Percentiles rank a stretch among this genome's conserved stretches.
These are phyloP conservation scores for Tenthredo distinguenda DNA, from an alignment of 2,888 invertebrate species.

Conservation along the genomic window DNA sequence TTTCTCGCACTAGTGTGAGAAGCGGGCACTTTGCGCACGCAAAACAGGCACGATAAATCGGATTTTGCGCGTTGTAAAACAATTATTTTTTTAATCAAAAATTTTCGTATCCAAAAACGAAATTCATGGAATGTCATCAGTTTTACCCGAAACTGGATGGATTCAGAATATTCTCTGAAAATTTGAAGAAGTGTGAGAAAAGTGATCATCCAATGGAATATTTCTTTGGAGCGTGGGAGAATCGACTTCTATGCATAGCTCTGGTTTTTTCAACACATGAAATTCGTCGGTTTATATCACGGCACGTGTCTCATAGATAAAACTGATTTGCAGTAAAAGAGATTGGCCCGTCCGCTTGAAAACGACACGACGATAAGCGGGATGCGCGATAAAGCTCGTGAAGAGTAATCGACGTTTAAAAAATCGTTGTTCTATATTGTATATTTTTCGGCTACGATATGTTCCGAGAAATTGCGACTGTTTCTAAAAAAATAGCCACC, in stretches of 20 bases:
- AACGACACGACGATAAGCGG: slow-evolving; percentile 11
- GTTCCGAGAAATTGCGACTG: not conserved
- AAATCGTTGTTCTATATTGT: not conserved
- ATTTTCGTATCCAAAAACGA: no score
- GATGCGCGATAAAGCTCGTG: not conserved
- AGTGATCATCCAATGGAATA: not conserved
- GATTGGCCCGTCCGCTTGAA: not conserved
- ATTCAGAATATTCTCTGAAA: no score
- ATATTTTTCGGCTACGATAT: not conserved
- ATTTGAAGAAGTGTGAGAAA: no score
- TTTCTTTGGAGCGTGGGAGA: not conserved
- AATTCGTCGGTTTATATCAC: not conserved
- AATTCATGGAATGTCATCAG: no score
- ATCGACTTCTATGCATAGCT: not conserved
- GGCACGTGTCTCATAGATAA: not conserved
- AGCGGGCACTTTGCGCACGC: no score
- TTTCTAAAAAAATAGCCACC: not conserved
- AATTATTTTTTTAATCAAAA: no score
- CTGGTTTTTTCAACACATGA: not conserved
- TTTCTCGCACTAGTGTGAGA: no score
- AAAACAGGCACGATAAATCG: no score
- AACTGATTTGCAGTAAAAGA: not conserved
- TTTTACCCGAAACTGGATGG: no score
- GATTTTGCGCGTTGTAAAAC: no score
- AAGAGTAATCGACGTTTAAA: not conserved